A percentile compares a stretch with the other conserved stretches of the same genome.
phyloP scores from a whole-genome alignment of 2,888 invertebrate species.

The Microdon myrmicae region DNA sequence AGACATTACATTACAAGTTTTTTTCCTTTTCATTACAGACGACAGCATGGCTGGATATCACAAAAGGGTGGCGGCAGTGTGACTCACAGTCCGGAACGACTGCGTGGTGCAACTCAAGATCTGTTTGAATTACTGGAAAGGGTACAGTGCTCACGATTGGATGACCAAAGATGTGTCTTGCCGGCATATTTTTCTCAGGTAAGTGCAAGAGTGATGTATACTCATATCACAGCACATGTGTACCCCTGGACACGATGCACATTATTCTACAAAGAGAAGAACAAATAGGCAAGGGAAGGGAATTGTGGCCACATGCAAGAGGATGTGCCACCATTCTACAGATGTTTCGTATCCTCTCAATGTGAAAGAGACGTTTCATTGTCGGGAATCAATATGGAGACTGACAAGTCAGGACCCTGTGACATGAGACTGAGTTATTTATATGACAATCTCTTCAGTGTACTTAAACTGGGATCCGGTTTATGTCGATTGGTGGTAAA shows the following conservation, averaged over 20 bases:
- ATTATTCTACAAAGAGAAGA: too few relatives aligned
- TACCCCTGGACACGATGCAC: too few relatives aligned
- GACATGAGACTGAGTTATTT: slow-evolving; percentile 39
- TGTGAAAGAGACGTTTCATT: slow-evolving; percentile 28
- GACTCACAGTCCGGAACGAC: slow-evolving; percentile 66
- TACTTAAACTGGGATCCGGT: too few relatives aligned
- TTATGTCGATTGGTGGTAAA: too few relatives aligned
- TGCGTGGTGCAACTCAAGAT: slow-evolving; percentile 73
- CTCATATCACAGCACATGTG: too few relatives aligned
- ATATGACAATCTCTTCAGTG: slow-evolving; percentile 20
- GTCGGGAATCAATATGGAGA: not conserved
- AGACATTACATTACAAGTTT: too few relatives aligned
- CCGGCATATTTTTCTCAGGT: slow-evolving; percentile 93
- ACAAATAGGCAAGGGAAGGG: too few relatives aligned
- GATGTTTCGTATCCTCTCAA: slow-evolving; percentile 24
- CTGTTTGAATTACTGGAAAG: slow-evolving; percentile 94
- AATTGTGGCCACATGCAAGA: slow-evolving; percentile 23
- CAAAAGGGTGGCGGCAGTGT: slow-evolving; percentile 59
- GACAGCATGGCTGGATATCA: slow-evolving; percentile 72
- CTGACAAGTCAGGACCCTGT: slow-evolving; percentile 22
- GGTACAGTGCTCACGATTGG: slow-evolving; percentile 92
- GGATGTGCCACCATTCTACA: slow-evolving; percentile 15
- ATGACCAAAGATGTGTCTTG: slow-evolving; percentile 96
- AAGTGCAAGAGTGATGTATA: too few relatives aligned
- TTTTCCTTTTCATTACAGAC: slow-evolving; percentile 68